A percentile compares a stretch with the other conserved stretches of the same genome.
Conservation (phyloP, 2,113 vertebrate genomes). For the Salvator merianae region DNA sequence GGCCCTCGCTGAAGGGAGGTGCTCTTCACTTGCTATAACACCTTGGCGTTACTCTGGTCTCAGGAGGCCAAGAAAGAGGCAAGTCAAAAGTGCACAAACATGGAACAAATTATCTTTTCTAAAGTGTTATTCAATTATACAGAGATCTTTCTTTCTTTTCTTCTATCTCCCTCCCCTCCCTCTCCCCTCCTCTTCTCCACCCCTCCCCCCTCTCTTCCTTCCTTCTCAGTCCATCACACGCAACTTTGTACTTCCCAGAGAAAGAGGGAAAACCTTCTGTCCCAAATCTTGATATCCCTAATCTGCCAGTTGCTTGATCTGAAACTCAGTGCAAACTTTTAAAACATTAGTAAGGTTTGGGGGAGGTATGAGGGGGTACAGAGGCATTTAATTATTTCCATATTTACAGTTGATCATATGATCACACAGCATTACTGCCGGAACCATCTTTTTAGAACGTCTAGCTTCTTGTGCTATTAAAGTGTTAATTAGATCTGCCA, state of each 20-base stretch:
- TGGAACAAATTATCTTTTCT: slow-evolving; percentile 70
- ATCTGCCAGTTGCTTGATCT: slow-evolving; percentile 38
- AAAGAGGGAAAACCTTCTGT: slow-evolving; percentile 26
- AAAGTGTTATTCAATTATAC: slow-evolving; percentile 58
- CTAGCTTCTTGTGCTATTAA: slow-evolving; percentile 32
- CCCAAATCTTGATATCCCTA: slow-evolving; percentile 32
- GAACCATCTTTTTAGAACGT: neutral
- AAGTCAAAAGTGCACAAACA: slow-evolving; percentile 66
- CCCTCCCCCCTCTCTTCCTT: neutral
- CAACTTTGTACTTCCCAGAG: slow-evolving; percentile 52
- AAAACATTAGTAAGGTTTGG: neutral
- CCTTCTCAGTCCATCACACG: slow-evolving; percentile 49
- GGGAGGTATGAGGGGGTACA: neutral
- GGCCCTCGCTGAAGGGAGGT: slow-evolving; percentile 63
- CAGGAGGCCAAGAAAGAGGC: slow-evolving; percentile 66
- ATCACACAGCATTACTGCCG: neutral
- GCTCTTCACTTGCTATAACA: slow-evolving; percentile 66
- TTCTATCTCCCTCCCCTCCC: neutral
- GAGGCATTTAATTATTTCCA: neutral
- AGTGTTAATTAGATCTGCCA: slow-evolving; percentile 48
- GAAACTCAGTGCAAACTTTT: neutral
- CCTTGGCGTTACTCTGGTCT: slow-evolving; percentile 68
- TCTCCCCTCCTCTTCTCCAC: slow-evolving; percentile 20
- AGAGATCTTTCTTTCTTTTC: slow-evolving; percentile 26
- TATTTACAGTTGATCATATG: slow-evolving; percentile 4